Evolutionary conservation across 2,888 invertebrate species (phyloP), one percentile per base, ranked within the genome.

Genomic region (Gastracanthus pulcherrimus): DNA sequence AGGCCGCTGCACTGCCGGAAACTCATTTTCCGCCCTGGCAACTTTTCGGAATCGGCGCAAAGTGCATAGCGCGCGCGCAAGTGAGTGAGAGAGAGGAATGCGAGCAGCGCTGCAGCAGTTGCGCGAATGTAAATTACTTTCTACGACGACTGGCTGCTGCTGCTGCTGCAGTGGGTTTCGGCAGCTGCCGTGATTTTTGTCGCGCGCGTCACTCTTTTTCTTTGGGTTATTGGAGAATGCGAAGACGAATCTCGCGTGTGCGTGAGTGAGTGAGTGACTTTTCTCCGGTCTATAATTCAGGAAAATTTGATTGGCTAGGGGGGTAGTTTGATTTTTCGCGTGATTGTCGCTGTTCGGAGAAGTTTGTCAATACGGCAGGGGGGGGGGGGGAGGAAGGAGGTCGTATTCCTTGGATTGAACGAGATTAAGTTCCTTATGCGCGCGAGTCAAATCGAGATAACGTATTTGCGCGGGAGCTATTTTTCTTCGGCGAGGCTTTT

Each of bases 11-110:
- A 62, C 34, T 13, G 70, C 1, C 83, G 80, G 85, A 87, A 89
- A 87, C 87, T 88, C 86, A 87, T 89, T 89, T 89, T 89, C 87
- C 89, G 86, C 88, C 84, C 85, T 85, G 86, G 74, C 80, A 85
- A 85, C 82, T 85, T 82, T 79, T 83, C 64, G 85, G 86, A 88
- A 89, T 86, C 86, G 86, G 86, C 83, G 84, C 62, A 74, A 83
- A 81, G 58, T 76, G 76, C 66, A 36, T 11, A 36, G 1, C 9
- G 26, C 9, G 29, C 26, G 62, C 16, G 70, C 23, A 23, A 64
- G 62, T 66, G 48, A 62, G 62, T 71, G 69, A 62, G 70, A n/a
- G n/a, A 48, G 45, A 70, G 60, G 51, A 76, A 41, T 9, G 23
- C 7, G 16, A 38, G 36, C 23, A n/a, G 34, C 34, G 19, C n/a